Conservation (phyloP, 2,797 vertebrate genomes). For the Calcarius lapponicus region DNA sequence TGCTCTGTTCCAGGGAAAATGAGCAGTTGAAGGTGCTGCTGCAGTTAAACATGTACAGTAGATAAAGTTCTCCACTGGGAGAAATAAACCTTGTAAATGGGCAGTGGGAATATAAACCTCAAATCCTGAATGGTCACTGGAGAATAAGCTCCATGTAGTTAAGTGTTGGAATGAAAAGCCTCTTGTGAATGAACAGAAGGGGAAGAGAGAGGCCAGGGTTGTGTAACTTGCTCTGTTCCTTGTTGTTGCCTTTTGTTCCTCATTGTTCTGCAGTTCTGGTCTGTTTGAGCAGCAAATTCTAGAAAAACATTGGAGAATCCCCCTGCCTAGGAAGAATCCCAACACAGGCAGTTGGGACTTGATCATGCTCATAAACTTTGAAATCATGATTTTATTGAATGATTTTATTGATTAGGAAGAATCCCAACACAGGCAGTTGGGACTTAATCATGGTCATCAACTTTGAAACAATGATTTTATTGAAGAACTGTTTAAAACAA, state of each 20-base stretch:
- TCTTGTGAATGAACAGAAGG: constrained; percentile 2
- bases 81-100: neutral
- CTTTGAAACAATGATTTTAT: neutral
- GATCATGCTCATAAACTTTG: neutral
- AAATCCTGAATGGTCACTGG: neutral
- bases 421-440: neutral
- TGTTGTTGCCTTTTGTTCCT: neutral
- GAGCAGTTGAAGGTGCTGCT: neutral
- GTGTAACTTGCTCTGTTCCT: neutral
- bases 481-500: neutral
- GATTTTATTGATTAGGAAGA: too few relatives aligned
- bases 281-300: neutral
- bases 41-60: neutral
- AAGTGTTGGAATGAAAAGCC: constrained; percentile 3
- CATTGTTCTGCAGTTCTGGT: neutral
- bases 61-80: neutral
- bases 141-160: neutral
- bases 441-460: neutral
- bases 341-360: neutral
- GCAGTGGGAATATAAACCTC: neutral
- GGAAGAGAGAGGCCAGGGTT: neutral
- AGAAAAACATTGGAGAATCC: neutral
- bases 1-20: neutral
- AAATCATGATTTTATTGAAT: neutral
- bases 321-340: neutral